A percentile compares a stretch with the other conserved stretches of the same genome.
These are phyloP conservation scores for Scophthalmus maximus DNA, from an alignment of 2,113 vertebrate genomes.

Conservation along the genomic window DNA sequence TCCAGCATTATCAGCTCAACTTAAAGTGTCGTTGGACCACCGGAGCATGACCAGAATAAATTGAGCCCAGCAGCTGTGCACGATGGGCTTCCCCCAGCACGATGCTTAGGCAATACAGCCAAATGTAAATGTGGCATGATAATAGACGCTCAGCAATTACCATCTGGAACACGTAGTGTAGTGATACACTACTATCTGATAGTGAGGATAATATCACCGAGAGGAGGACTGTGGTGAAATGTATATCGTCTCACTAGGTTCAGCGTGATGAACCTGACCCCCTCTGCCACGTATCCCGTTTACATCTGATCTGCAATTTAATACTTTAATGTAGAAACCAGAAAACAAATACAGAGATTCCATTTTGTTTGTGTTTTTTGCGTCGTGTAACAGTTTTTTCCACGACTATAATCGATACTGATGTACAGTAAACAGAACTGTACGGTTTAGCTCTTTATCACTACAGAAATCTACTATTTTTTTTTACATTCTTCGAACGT, in stretches of 20 bases:
- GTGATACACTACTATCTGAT: too few species aligned
- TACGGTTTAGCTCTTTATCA: not conserved
- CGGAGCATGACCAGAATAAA: conserved; percentile 41
- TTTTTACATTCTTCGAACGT: not conserved
- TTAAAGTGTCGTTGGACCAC: not conserved
- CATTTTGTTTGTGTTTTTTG: not conserved
- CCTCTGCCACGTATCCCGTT: not conserved
- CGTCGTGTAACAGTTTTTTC: too few species aligned
- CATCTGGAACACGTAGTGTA: conserved; percentile 56
- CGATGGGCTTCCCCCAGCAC: conserved; percentile 8
- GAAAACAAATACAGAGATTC: conserved; percentile 12
- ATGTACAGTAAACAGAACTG: not conserved
- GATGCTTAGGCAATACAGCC: conserved; percentile 41
- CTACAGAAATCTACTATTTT: not conserved
- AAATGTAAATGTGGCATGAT: conserved; percentile 50
- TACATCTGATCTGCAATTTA: not conserved
- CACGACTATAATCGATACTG: not conserved
- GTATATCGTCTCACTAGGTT: conserved; percentile 19
- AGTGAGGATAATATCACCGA: conserved; percentile 35
- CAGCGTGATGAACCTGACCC: conserved; percentile 5
- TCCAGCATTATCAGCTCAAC: conserved; percentile 1
- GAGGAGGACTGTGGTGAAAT: not conserved
- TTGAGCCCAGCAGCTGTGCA: conserved; percentile 44
- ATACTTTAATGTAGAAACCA: not conserved
- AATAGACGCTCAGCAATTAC: conserved; percentile 36